Evolutionary conservation across 2,888 invertebrate species (phyloP).

Genomic region (Tubulanus polymorphus): DNA sequence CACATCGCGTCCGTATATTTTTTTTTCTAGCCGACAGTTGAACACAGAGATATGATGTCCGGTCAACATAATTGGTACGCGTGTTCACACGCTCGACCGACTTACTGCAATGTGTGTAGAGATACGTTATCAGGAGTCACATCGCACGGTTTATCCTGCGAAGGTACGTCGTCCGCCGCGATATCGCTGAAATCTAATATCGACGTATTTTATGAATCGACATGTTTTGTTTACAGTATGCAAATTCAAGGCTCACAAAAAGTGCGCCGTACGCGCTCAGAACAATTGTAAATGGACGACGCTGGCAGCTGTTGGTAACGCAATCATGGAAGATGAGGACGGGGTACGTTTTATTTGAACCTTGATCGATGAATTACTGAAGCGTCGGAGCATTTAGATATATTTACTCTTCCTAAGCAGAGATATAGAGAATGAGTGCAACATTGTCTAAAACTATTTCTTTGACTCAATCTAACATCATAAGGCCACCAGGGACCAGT

Average conservation of each 20-base stretch:
- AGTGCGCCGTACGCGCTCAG: slow-evolving; percentile 87
- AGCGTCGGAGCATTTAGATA: too few species aligned
- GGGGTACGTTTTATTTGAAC: slow-evolving; percentile 70
- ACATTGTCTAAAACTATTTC: too few species aligned
- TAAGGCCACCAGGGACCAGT: too few species aligned
- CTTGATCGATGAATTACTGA: too few species aligned
- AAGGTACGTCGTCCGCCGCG: slow-evolving; percentile 55
- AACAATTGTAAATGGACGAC: slow-evolving; percentile 98
- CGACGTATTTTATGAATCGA: not conserved
- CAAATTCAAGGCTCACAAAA: slow-evolving; percentile 95
- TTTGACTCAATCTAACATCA: too few species aligned
- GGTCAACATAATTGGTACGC: slow-evolving; percentile 70
- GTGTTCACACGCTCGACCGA: slow-evolving; percentile 89
- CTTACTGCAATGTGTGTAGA: slow-evolving; percentile 94
- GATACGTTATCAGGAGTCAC: slow-evolving; percentile 89
- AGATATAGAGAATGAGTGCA: too few species aligned
- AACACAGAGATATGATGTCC: slow-evolving; percentile 48
- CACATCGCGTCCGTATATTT: too few species aligned
- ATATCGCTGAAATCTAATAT: too few species aligned
- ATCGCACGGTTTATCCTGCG: slow-evolving; percentile 92
- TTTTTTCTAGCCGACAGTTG: slow-evolving; percentile 37
- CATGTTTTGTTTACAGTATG: slow-evolving; percentile 63
- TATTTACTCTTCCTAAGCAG: too few species aligned
- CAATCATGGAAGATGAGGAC: slow-evolving; percentile 87
- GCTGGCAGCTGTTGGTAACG: slow-evolving; percentile 87